Conservation (phyloP, 2,888 invertebrate species). For the Agelastica alni region DNA sequence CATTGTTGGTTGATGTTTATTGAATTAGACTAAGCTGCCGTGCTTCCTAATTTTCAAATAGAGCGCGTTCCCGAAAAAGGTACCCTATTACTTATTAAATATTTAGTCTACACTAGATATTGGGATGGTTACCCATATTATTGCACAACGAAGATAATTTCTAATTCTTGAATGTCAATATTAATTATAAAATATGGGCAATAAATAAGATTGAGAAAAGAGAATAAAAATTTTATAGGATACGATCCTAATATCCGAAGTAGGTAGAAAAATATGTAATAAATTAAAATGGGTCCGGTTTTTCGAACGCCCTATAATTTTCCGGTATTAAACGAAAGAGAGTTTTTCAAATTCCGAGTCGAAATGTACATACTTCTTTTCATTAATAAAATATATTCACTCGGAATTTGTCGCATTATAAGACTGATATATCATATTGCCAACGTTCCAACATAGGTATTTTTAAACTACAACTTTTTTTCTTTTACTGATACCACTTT, state of each 20-base stretch:
- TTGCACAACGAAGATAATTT: too few species aligned
- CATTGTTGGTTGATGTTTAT: constrained; percentile 38
- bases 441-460: constrained; percentile 52
- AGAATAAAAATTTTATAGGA: too few species aligned
- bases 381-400: constrained; percentile 25
- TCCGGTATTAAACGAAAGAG: constrained; percentile 43
- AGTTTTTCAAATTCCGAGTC: constrained; percentile 43
- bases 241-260: too few species aligned
- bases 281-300: too few species aligned
- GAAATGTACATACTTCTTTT: constrained; percentile 27
- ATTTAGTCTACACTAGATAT: too few species aligned
- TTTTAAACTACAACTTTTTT: constrained; percentile 39
- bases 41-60: constrained; percentile 52
- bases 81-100: too few species aligned
- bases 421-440: constrained; percentile 58
- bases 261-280: too few species aligned
- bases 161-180: too few species aligned
- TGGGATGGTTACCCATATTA: too few species aligned
- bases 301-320: constrained; percentile 27
- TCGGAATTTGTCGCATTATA: constrained; percentile 47
- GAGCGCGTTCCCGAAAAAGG: not conserved
- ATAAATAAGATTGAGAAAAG: too few species aligned
- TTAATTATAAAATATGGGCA: too few species aligned
- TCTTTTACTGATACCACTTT: constrained; percentile 44
- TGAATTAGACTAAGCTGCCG: constrained; percentile 44